A percentile compares a stretch with the other conserved stretches of the same genome.
Conservation (phyloP, 2,888 invertebrate species). For the Perdita meconis region DNA sequence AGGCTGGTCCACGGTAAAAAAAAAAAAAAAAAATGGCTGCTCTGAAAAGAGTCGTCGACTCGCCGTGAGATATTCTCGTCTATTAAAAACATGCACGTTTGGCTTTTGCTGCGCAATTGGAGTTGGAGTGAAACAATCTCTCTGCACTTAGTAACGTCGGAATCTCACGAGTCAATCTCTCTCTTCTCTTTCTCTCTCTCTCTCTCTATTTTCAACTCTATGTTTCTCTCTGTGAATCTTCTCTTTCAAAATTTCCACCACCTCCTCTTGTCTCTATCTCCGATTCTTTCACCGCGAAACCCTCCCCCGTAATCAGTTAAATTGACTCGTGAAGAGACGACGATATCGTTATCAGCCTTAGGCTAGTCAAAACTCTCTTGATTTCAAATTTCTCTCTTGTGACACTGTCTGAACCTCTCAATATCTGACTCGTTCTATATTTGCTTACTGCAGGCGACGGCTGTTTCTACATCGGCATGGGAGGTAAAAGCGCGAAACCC, state of each 20-base stretch:
- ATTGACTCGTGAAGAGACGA: slow-evolving; percentile 68
- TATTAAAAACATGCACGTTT: slow-evolving; percentile 78
- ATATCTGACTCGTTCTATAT: slow-evolving; percentile 87
- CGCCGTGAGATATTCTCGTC: slow-evolving; percentile 72
- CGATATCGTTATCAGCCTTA: slow-evolving; percentile 60
- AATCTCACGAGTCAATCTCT: slow-evolving; percentile 70
- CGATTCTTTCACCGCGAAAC: too few species aligned
- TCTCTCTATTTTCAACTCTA: slow-evolving; percentile 34
- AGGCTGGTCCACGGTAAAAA: slow-evolving; percentile 68
- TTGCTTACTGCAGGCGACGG: slow-evolving; percentile 98
- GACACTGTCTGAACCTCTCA: slow-evolving; percentile 58
- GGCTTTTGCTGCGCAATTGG: slow-evolving; percentile 79
- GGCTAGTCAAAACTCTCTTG: slow-evolving; percentile 71
- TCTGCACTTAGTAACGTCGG: slow-evolving; percentile 70
- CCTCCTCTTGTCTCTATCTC: slow-evolving; percentile 10
- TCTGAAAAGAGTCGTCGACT: slow-evolving; percentile 76
- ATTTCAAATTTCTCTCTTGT: slow-evolving; percentile 51
- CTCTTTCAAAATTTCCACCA: slow-evolving; percentile 1
- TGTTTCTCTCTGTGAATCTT: slow-evolving; percentile 37
- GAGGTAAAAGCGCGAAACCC: slow-evolving; percentile 92
- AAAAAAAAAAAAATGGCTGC: too few species aligned
- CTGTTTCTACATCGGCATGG: slow-evolving; percentile 98
- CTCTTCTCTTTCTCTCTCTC: slow-evolving; percentile 28
- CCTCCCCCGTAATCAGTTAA: slow-evolving; percentile 8
- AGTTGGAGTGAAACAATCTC: slow-evolving; percentile 76